Evolutionary conservation across 2,113 vertebrate genomes (phyloP).

Genomic region (Origma solitaria): DNA sequence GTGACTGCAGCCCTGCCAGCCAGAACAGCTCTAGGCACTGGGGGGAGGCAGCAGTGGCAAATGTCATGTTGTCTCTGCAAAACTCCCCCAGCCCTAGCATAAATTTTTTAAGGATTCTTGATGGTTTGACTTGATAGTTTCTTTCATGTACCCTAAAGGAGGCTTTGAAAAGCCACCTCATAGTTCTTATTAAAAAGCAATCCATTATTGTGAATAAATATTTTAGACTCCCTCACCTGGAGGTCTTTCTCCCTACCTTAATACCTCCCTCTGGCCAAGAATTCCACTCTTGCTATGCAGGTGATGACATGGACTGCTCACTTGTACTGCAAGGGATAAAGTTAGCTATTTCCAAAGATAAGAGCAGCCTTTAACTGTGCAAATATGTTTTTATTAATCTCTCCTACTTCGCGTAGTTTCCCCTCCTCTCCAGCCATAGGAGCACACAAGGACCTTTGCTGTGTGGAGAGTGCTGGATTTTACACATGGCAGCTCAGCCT

Average conservation of each 20-base stretch:
- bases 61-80: fast-evolving
- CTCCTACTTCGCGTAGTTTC: not conserved
- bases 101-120: not conserved
- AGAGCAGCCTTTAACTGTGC: not conserved
- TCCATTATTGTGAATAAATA: not conserved
- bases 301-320: not conserved
- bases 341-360: not conserved
- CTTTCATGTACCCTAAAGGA: not conserved
- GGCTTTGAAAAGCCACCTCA: not conserved
- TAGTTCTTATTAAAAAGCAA: not conserved
- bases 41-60: not conserved
- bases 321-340: not conserved
- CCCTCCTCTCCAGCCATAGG: not conserved
- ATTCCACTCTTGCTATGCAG: not conserved
- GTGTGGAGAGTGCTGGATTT: not conserved
- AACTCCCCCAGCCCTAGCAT: not conserved
- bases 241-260: not conserved
- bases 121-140: not conserved
- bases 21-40: not conserved
- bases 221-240: not conserved
- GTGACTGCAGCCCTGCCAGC: not conserved
- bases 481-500: not conserved
- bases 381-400: not conserved
- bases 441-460: not conserved
- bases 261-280: not conserved